Conservation (phyloP, 2,888 invertebrate genomes). For the Apomyelois bistriatella region DNA sequence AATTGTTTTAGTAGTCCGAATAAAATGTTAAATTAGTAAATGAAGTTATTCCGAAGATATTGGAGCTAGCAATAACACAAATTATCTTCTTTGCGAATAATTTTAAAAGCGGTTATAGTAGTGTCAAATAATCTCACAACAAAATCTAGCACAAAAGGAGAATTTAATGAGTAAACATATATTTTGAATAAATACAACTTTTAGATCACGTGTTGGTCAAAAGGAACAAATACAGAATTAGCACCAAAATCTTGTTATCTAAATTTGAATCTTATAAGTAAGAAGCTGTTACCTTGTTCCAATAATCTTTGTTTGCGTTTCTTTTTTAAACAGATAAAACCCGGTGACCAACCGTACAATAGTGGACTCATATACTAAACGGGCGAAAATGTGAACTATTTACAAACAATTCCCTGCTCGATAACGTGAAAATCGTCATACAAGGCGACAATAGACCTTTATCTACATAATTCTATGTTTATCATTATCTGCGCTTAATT, state of each 20-base stretch:
- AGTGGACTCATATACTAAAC: neutral
- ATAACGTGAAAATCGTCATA: slow-evolving; percentile 1
- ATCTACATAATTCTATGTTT: slow-evolving; percentile 41
- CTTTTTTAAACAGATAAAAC: neutral
- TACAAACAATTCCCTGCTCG: neutral
- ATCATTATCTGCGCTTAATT: slow-evolving; percentile 63
- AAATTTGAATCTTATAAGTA: neutral
- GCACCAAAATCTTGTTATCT: neutral
- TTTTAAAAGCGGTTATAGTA: neutral
- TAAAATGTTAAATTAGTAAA: too few species aligned
- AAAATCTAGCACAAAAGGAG: too few species aligned
- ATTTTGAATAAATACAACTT: too few species aligned
- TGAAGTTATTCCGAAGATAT: neutral
- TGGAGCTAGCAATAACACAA: neutral
- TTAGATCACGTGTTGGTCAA: neutral
- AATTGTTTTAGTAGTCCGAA: too few species aligned
- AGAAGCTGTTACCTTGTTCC: neutral
- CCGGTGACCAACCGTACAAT: neutral
- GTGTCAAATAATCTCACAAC: too few species aligned
- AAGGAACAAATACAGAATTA: neutral
- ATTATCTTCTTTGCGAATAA: neutral
- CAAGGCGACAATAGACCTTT: slow-evolving; percentile 29
- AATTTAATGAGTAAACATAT: too few species aligned
- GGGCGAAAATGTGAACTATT: neutral
- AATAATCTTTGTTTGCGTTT: neutral